These are phyloP conservation scores for Myocastor coypus DNA, from an alignment of 2,113 vertebrate genomes.

Conservation along the genomic window DNA sequence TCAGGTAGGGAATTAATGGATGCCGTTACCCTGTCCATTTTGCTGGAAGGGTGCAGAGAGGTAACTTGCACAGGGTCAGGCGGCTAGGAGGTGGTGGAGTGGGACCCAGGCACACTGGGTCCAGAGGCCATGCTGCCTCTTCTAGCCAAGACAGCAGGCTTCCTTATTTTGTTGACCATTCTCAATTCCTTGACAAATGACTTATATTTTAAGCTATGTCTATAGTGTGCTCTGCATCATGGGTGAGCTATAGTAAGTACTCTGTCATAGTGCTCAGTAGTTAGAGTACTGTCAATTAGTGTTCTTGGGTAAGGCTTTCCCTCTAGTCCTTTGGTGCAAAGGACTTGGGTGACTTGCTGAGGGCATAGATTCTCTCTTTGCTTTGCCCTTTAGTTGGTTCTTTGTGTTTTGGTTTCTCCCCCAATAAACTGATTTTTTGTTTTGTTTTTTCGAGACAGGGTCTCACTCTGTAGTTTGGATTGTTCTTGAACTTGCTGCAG, in stretches of 20 bases:
- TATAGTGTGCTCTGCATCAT: background rate
- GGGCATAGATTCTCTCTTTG: background rate
- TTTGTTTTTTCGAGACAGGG: background rate
- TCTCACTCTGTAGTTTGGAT: background rate
- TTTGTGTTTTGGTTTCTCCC: background rate
- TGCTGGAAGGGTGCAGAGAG: background rate
- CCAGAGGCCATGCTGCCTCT: background rate
- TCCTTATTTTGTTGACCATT: background rate
- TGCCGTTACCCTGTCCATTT: background rate
- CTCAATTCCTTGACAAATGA: background rate
- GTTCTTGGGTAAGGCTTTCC: background rate
- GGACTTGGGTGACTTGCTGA: background rate
- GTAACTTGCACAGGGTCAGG: background rate
- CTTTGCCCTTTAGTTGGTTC: background rate
- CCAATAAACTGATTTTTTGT: background rate
- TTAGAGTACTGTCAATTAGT: background rate
- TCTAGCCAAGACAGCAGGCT: background rate
- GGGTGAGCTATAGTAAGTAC: no score
- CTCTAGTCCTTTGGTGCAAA: background rate
- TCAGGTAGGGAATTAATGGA: background rate
- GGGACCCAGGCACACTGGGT: background rate
- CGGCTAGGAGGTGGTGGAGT: no score
- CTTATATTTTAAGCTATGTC: background rate
- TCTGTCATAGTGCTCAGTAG: background rate
- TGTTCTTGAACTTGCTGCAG: background rate